Conservation (phyloP, 2,888 invertebrate genomes). For the Athalia rosae region DNA sequence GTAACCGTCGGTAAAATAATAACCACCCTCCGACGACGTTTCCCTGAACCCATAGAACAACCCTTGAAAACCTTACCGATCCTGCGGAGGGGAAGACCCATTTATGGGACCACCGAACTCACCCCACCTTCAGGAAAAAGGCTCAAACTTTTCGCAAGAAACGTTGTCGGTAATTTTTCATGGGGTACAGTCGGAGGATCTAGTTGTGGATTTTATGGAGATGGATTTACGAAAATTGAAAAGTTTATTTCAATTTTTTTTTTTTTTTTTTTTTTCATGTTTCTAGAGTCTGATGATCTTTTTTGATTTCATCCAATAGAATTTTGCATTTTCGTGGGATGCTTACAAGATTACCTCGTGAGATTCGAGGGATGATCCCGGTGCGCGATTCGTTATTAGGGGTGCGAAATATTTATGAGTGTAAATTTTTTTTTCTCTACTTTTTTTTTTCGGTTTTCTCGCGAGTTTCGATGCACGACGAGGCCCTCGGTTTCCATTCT, state of each 20-base stretch:
- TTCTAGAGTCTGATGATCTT: too few species aligned
- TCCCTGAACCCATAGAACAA: too few species aligned
- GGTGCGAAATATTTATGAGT: too few species aligned
- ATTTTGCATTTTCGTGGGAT: background rate
- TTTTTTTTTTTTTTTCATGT: background rate
- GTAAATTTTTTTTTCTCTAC: too few species aligned
- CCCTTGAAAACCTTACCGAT: background rate
- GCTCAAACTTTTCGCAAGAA: background rate
- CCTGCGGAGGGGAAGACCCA: background rate
- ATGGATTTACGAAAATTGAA: background rate
- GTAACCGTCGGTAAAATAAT: conserved; percentile 4
- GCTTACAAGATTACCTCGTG: too few species aligned
- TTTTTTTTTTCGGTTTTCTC: too few species aligned
- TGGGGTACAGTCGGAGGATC: conserved; percentile 3
- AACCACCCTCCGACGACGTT: background rate
- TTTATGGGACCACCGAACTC: background rate
- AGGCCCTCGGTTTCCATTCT: background rate
- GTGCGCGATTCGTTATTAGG: too few species aligned
- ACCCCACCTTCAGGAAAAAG: background rate
- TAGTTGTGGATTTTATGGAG: background rate
- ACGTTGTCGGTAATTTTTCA: background rate
- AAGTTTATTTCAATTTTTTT: background rate
- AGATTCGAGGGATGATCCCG: too few species aligned
- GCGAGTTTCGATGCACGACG: too few species aligned
- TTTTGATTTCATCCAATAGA: background rate